A percentile compares a stretch with the other conserved stretches of the same genome.
Conservation (phyloP, 2,113 vertebrate species). For the Melanerpes aurifrons region DNA sequence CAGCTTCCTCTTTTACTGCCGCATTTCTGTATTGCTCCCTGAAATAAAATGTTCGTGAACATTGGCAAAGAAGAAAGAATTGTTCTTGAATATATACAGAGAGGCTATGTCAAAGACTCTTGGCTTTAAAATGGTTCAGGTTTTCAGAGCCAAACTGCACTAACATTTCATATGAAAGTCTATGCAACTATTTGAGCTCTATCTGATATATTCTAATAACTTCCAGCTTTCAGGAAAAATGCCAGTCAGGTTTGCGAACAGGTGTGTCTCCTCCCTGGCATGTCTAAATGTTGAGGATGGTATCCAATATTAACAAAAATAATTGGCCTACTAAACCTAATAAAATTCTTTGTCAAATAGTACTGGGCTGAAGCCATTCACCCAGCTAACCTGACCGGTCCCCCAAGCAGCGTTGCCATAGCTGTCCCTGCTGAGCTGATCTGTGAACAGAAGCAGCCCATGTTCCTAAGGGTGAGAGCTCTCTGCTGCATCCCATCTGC, state of each 20-base stretch:
- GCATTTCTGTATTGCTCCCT: not conserved
- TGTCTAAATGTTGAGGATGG: not conserved
- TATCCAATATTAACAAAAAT: not conserved
- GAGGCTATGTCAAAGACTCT: not conserved
- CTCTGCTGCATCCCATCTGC: not conserved
- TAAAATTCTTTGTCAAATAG: not conserved
- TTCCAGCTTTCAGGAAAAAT: not conserved
- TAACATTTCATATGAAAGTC: not conserved
- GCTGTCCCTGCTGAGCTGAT: not conserved
- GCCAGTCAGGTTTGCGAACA: conserved; percentile 22
- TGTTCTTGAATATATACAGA: not conserved
- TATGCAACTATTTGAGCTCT: not conserved
- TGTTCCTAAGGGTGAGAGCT: not conserved
- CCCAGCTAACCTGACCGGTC: not conserved
- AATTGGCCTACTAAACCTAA: not conserved
- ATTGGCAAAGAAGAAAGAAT: not conserved
- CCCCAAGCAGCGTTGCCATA: not conserved
- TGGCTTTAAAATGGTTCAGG: not conserved
- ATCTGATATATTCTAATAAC: not conserved
- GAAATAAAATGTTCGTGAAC: not conserved
- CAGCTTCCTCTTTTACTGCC: not conserved
- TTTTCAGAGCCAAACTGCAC: not conserved
- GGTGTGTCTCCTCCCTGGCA: not conserved
- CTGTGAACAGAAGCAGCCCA: not conserved
- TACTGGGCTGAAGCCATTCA: not conserved